Evolutionary conservation across 2,888 invertebrate genomes (phyloP), one percentile per base, ranked within the genome.

Genomic region (Mesochorus sp.): DNA sequence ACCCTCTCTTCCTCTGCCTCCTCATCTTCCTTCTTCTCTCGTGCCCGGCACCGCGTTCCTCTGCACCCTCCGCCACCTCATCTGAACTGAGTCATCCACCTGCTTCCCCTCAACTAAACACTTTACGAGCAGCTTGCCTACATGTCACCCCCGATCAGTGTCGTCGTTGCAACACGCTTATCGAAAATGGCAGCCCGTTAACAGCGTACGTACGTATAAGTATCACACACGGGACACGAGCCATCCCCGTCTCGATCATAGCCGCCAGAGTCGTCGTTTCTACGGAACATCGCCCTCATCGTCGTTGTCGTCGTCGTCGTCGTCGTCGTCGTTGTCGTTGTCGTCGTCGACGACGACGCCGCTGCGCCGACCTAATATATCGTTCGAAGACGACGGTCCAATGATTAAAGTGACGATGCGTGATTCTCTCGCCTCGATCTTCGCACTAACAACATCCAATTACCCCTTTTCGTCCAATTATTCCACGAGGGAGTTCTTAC

Each of bases 101-200:
- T 83, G 83, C 82, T 86, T 87, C 88, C 89, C 88, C 88, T 87
- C 88, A 84, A 86, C 91, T 90, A 90, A 91, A 91, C 90, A 89
- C 90, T 91, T 90, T 91, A 89, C 88, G 90, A 89, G 90, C 89
- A 88, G 90, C 88, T 89, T 89, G 89, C 88, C 88, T 89, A 86
- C 84, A 87, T 89, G 90, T 90, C 91, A 87, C 83, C 82, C 80
- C 81, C 86, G 88, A 89, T 91, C 89, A 90, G 88, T 87, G 89
- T 89, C 90, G 86, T 85, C 86, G 85, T 84, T 83, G 87, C 85
- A 85, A 84, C 85, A 82, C 84, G 87, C 89, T 89, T 89, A 91
- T 90, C 88, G 88, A 86, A 85, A 88, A 89, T 87, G 90, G 89
- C 91, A 89, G 85, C 88, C 85, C 87, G 90, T 89, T 91, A 89